phyloP scores from a whole-genome alignment of 2,113 vertebrate genomes.

The Mus musculus region GRCm39 chr1:132120501-132121000 shows the following conservation, averaged over 20 bases:
- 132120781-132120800: not conserved
- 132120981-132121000: conserved; percentile 31
- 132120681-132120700: not conserved
- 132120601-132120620: not conserved
- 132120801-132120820: not conserved
- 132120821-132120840: not conserved
- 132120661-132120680: not conserved
- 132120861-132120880: not conserved
- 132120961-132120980: conserved; percentile 49
- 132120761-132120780: not conserved
- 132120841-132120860: not conserved
- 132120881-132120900: not conserved
- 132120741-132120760: not conserved
- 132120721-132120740: not conserved
- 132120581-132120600: not conserved
- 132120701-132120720: not conserved
- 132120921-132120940: conserved; percentile 30
- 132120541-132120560: not conserved
- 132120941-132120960: conserved; percentile 17
- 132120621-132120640: not conserved
- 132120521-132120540: not conserved
- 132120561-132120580: not conserved
- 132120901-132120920: conserved; percentile 22
- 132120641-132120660: not conserved
- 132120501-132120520: not conserved